These are phyloP conservation scores for Leptocoma aspasia DNA, from an alignment of 2,113 vertebrate species.

Conservation along the genomic window DNA sequence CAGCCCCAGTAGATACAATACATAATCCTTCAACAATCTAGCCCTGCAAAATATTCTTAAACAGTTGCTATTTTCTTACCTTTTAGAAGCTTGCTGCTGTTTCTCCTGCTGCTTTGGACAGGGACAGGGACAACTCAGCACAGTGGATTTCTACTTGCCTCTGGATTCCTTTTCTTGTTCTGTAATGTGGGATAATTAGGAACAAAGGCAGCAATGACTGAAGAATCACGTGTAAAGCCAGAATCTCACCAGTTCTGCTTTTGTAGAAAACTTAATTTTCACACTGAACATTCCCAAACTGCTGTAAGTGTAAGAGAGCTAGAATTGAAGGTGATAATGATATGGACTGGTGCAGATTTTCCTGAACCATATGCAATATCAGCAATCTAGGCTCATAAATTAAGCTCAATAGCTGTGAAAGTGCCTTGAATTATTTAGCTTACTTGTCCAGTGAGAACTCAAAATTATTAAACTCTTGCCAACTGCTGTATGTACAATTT, in stretches of 20 bases:
- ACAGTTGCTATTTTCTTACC: neutral
- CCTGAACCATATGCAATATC: neutral
- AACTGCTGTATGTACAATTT: neutral
- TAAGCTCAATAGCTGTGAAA: slow-evolving; percentile 34
- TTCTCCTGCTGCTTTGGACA: neutral
- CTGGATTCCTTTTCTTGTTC: neutral
- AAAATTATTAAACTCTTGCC: slow-evolving; percentile 22
- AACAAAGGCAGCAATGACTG: neutral
- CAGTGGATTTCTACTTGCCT: neutral
- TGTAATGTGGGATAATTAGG: neutral
- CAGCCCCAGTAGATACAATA: neutral
- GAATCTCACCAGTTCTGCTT: neutral
- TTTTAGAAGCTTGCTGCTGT: neutral
- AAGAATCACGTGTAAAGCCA: neutral
- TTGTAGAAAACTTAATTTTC: slow-evolving; percentile 15
- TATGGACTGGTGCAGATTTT: slow-evolving; percentile 53
- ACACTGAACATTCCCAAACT: slow-evolving; percentile 20
- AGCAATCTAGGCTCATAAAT: slow-evolving; percentile 27
- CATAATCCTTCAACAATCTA: neutral
- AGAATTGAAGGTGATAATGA: slow-evolving; percentile 46
- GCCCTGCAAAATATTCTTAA: neutral
- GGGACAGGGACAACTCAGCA: neutral
- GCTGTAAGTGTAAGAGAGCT: slow-evolving; percentile 12
- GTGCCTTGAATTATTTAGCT: slow-evolving; percentile 28
- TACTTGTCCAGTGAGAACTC: neutral